These are phyloP conservation scores for Notolabrus celidotus DNA, from an alignment of 2,797 vertebrate genomes.

Conservation along the genomic window DNA sequence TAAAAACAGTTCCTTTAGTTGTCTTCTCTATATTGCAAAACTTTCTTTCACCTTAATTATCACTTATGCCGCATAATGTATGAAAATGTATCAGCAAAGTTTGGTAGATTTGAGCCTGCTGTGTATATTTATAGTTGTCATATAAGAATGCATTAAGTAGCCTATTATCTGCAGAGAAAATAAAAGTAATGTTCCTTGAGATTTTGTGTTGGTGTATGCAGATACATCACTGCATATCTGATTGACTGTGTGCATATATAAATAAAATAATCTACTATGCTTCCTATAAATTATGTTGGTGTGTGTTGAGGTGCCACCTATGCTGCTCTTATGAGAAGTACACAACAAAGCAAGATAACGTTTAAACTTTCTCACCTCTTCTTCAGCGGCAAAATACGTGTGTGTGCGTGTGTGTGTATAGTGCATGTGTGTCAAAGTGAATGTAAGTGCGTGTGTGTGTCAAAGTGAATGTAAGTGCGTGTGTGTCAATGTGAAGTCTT, in stretches of 20 bases:
- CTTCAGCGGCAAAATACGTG: conserved; percentile 30
- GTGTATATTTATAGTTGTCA: conserved; percentile 11
- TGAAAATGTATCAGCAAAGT: conserved; percentile 9
- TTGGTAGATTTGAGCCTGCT: conserved; percentile 1
- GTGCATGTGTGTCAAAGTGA: conserved; percentile 4
- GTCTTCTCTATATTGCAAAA: neutral
- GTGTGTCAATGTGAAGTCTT: conserved; percentile 64
- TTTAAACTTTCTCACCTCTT: conserved; percentile 51
- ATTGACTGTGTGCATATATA: neutral
- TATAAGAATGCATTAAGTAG: conserved; percentile 4
- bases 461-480: conserved; percentile 4
- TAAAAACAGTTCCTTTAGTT: neutral
- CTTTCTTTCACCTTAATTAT: neutral
- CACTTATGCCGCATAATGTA: neutral
- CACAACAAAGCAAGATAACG: conserved; percentile 27
- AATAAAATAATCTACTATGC: conserved; percentile 6
- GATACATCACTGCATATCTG: conserved; percentile 24
- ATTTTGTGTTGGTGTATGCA: conserved; percentile 24
- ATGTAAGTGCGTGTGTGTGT: conserved; percentile 7
- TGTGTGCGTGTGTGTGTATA: conserved; percentile 13
- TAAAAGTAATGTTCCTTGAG: conserved; percentile 29
- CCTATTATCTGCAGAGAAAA: conserved; percentile 12
- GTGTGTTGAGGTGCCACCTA: conserved; percentile 8
- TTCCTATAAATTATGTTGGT: neutral
- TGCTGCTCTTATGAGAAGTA: conserved; percentile 29